Evolutionary conservation across 1,140 invertebrate genomes (phyloP), one percentile per base, ranked within the genome.

Genomic region (Phenacoccus solenopsis): DNA sequence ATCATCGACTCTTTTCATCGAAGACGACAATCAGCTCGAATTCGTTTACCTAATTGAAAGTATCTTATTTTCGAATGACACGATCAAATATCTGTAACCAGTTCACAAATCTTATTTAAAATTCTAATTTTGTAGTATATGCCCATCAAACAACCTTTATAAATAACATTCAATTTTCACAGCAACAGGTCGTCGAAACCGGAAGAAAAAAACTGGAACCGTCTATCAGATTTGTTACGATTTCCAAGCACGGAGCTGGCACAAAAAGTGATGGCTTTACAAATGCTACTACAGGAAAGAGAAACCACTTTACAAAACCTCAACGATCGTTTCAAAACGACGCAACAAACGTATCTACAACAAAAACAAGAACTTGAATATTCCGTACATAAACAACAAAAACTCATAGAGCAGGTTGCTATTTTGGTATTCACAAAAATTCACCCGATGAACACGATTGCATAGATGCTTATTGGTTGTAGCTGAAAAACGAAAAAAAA

Each of bases 401-500:
- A 27, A 64, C 59, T 64, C 25, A 64, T 64, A 64, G 59, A 64
- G 25, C 59, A 64, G 22, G 59, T 59, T 59, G 20, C 21, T 59
- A 10, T 32, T 13, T 32, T 32, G 30, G 30, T 32, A 32, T 7
- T 32, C 30, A 7, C 13, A 32, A 32, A 7, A 13, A 5, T 32
- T 7, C 30, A 32, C 30, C 13, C 5, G 30, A 32, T 32, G 30
- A 32, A 32, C 13, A 7, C 13, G 5, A 5, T 32, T 32, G 5
- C 30, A 32, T 32, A 13, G 5, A 32, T 32, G 5, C 13, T 32
- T 38, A 38, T 38, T 30, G 0, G 16, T 70, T 74, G 0, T 69
- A 82, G 77, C 73, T 88, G 35, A 82, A 88, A 1, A 79, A 81
- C 10, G 88, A 89, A 72, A 89, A 89, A 74, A 85, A 82, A 28